These are phyloP conservation scores for Andrena camellia DNA, from an alignment of 2,888 invertebrate genomes.

Conservation along the genomic window DNA sequence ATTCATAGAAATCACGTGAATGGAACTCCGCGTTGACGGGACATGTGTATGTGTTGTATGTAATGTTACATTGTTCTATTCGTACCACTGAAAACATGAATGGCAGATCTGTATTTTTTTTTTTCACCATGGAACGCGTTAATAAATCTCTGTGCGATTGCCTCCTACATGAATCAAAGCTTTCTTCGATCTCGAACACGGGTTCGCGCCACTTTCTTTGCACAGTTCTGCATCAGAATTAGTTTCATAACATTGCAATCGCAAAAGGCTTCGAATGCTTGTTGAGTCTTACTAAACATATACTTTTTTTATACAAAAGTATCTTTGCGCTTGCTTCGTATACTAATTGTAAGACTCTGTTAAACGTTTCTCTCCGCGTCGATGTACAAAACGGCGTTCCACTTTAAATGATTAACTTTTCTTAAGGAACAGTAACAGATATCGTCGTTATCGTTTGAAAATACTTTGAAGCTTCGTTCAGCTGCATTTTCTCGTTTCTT, in stretches of 20 bases:
- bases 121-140: slow-evolving; percentile 17
- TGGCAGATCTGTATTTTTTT: slow-evolving; percentile 47
- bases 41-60: slow-evolving; percentile 10
- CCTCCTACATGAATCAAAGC: slow-evolving; percentile 35
- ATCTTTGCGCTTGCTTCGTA: slow-evolving; percentile 31
- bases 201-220: slow-evolving; percentile 35
- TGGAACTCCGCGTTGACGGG: slow-evolving; percentile 47
- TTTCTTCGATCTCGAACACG: slow-evolving; percentile 38
- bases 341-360: slow-evolving; percentile 7
- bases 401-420: background rate
- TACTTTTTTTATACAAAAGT: background rate
- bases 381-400: background rate
- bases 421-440: background rate
- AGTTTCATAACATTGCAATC: background rate
- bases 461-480: slow-evolving; percentile 16
- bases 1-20: slow-evolving; percentile 18
- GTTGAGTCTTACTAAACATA: slow-evolving; percentile 6
- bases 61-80: slow-evolving; percentile 46
- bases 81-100: slow-evolving; percentile 35
- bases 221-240: slow-evolving; percentile 34
- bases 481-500: slow-evolving; percentile 12
- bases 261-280: slow-evolving; percentile 46
- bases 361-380: background rate
- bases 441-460: background rate
- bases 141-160: slow-evolving; percentile 35